Conservation (phyloP, 2,797 vertebrate species). For the Kryptopterus vitreolus region DNA sequence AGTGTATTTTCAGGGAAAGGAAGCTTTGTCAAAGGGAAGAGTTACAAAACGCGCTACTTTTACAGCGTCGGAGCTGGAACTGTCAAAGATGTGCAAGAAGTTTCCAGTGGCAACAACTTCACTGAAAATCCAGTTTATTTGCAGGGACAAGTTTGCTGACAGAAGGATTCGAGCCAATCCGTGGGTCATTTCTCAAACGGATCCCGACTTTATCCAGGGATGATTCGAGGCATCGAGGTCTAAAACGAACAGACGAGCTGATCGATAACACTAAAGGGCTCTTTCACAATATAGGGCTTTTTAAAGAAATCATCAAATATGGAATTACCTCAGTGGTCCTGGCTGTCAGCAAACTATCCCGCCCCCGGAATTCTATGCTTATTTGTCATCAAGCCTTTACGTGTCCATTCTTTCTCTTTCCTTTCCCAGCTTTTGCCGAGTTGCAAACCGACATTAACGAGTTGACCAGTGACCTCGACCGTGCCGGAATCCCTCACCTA, state of each 20-base stretch:
- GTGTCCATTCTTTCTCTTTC: neutral
- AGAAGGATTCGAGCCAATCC: neutral
- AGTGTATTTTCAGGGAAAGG: neutral
- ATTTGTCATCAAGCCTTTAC: neutral
- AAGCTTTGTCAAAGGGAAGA: neutral
- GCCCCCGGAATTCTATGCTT: neutral
- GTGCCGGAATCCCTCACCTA: slow-evolving; percentile 85
- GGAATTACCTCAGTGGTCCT: no score
- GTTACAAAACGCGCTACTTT: neutral
- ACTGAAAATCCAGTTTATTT: neutral
- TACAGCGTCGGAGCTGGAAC: neutral
- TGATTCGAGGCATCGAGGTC: neutral
- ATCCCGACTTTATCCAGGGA: slow-evolving; percentile 2
- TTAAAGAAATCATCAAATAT: slow-evolving; percentile 9
- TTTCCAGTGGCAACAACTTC: neutral
- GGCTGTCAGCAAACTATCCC: neutral
- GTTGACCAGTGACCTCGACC: slow-evolving; percentile 86
- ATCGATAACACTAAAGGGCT: slow-evolving; percentile 6
- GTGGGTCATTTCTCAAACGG: neutral
- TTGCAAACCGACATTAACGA: slow-evolving; percentile 84
- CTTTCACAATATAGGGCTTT: neutral
- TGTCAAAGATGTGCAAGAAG: neutral
- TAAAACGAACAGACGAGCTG: neutral
- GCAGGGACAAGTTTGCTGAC: neutral
- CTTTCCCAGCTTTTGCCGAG: slow-evolving; percentile 87